Evolutionary conservation across 2,888 invertebrate genomes (phyloP).

Genomic region (Argynnis bischoffii): DNA sequence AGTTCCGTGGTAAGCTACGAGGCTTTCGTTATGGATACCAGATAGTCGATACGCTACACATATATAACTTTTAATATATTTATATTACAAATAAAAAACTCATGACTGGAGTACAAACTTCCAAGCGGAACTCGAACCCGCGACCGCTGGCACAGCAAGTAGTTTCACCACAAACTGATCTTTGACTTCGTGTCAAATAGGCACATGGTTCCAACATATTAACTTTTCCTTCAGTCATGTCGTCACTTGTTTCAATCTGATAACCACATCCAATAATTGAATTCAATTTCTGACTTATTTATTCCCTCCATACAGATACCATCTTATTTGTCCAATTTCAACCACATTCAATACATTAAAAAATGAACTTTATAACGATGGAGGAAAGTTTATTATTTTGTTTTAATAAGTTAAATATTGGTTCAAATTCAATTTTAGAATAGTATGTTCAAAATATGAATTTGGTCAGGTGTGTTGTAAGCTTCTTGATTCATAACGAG

Average conservation of each 20-base stretch:
- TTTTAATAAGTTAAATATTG: background rate
- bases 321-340: constrained; percentile 38
- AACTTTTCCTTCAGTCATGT: constrained; percentile 32
- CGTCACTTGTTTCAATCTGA: constrained; percentile 37
- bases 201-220: background rate
- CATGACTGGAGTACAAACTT: too few relatives aligned
- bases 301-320: constrained; percentile 36
- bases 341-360: background rate
- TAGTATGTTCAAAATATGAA: constrained; percentile 29
- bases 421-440: constrained; percentile 36
- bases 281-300: constrained; percentile 42
- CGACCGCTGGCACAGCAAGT: background rate
- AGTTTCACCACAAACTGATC: background rate
- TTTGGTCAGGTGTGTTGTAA: constrained; percentile 28
- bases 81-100: too few relatives aligned
- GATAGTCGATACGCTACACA: too few relatives aligned
- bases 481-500: constrained; percentile 19
- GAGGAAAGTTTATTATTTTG: background rate
- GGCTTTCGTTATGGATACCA: too few relatives aligned
- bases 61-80: too few relatives aligned
- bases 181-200: background rate
- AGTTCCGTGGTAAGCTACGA: too few relatives aligned
- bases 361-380: constrained; percentile 23
- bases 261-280: constrained; percentile 45
- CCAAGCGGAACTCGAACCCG: too few relatives aligned